Percentiles rank a stretch among this genome's conserved stretches.
These are phyloP conservation scores for Tethea ocularis DNA, from an alignment of 2,888 invertebrate genomes.

Conservation along the genomic window DNA sequence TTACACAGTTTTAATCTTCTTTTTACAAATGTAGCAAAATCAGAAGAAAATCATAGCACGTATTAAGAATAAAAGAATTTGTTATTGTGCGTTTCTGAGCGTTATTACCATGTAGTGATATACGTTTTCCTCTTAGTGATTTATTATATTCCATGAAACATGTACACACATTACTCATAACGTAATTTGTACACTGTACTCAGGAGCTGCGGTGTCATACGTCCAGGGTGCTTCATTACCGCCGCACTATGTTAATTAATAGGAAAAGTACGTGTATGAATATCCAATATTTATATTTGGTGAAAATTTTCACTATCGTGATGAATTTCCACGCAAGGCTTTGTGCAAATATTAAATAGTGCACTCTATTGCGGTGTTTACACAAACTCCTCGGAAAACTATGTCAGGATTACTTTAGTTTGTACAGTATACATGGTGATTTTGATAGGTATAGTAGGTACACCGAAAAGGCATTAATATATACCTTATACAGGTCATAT, in stretches of 20 bases:
- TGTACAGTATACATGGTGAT: too few relatives aligned
- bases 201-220: neutral
- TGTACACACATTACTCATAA: neutral
- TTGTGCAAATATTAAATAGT: neutral
- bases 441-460: too few relatives aligned
- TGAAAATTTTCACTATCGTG: neutral
- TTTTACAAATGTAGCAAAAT: neutral
- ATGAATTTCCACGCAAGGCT: neutral
- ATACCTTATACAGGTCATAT: too few relatives aligned
- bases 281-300: neutral
- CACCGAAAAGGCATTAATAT: too few relatives aligned
- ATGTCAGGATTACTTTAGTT: too few relatives aligned
- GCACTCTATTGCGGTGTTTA: neutral
- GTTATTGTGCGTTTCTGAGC: neutral
- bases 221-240: neutral
- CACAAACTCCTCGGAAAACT: too few relatives aligned
- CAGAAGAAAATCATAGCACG: neutral
- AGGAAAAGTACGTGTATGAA: neutral
- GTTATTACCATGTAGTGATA: neutral
- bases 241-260: neutral
- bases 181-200: neutral
- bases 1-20: neutral
- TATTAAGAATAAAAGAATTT: slow-evolving; percentile 4
- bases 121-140: slow-evolving; percentile 1
- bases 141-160: slow-evolving; percentile 1